Evolutionary conservation across 2,888 invertebrate species (phyloP).

Genomic region (Lepetodrilus schrolli): DNA sequence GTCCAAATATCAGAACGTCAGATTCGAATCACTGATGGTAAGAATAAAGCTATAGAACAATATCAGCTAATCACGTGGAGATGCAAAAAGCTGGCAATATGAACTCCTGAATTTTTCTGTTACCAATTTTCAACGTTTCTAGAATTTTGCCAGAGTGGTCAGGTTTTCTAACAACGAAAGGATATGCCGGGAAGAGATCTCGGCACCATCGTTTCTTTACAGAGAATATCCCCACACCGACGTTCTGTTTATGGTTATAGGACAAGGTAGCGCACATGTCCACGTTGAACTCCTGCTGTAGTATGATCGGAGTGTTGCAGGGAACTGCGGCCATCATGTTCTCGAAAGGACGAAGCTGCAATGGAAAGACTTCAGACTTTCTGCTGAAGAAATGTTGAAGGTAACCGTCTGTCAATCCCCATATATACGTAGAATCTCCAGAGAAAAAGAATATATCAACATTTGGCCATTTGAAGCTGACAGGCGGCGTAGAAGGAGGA

Average conservation of each 20-base stretch:
- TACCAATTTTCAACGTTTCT: background rate
- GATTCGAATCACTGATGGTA: too few relatives aligned
- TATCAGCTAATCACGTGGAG: too few relatives aligned
- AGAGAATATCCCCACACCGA: too few relatives aligned
- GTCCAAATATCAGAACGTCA: too few relatives aligned
- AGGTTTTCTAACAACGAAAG: conserved; percentile 55
- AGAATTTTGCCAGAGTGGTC: background rate
- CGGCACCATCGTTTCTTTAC: too few relatives aligned
- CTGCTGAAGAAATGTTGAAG: conserved; percentile 29
- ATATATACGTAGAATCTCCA: conserved; percentile 54
- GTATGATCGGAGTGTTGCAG: conserved; percentile 15
- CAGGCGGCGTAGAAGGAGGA: conserved; percentile 28
- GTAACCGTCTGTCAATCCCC: conserved; percentile 42
- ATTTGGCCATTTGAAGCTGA: conserved; percentile 58
- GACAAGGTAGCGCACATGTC: conserved; percentile 36
- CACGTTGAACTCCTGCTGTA: conserved; percentile 12
- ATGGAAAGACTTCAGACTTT: conserved; percentile 33
- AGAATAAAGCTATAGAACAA: too few relatives aligned
- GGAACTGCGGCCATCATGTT: conserved; percentile 26
- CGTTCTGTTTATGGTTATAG: conserved; percentile 41
- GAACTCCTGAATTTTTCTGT: too few relatives aligned
- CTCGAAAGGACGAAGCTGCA: conserved; percentile 33
- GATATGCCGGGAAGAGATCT: conserved; percentile 37
- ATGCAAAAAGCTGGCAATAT: too few relatives aligned
- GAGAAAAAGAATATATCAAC: conserved; percentile 62